Percentiles rank a stretch among this genome's conserved stretches.
Conservation (phyloP, 2,797 vertebrate genomes). For the Neomorphus geoffroyi region DNA sequence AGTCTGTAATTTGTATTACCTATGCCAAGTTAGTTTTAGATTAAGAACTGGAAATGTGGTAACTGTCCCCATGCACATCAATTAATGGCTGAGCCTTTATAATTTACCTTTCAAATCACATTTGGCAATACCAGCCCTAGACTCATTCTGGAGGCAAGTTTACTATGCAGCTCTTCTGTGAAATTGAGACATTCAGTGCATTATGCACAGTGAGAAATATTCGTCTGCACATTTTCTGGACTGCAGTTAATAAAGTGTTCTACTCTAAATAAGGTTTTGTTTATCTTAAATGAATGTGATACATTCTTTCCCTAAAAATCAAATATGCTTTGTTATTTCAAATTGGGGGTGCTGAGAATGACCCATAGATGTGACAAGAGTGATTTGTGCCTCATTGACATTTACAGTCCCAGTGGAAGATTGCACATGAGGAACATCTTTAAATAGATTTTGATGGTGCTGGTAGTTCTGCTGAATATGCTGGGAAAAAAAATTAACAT, state of each 20-base stretch:
- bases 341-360: not conserved
- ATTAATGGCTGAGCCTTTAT: not conserved
- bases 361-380: not conserved
- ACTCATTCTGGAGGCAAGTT: not conserved
- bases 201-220: not conserved
- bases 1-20: not conserved
- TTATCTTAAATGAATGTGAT: not conserved
- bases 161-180: not conserved
- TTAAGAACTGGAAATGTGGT: not conserved
- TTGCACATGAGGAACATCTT: not conserved
- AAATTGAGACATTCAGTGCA: not conserved
- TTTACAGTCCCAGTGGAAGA: not conserved
- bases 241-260: not conserved
- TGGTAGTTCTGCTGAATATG: not conserved
- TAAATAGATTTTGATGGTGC: not conserved
- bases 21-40: not conserved
- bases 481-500: not conserved
- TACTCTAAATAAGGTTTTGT: not conserved
- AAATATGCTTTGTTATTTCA: not conserved
- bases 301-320: not conserved
- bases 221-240: not conserved
- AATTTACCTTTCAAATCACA: not conserved
- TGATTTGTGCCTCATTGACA: not conserved
- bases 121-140: not conserved
- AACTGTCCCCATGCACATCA: not conserved